Percentiles rank a stretch among this genome's conserved stretches.
Conservation (phyloP, 2,113 vertebrate species). For the Bambusicola thoracicus region DNA sequence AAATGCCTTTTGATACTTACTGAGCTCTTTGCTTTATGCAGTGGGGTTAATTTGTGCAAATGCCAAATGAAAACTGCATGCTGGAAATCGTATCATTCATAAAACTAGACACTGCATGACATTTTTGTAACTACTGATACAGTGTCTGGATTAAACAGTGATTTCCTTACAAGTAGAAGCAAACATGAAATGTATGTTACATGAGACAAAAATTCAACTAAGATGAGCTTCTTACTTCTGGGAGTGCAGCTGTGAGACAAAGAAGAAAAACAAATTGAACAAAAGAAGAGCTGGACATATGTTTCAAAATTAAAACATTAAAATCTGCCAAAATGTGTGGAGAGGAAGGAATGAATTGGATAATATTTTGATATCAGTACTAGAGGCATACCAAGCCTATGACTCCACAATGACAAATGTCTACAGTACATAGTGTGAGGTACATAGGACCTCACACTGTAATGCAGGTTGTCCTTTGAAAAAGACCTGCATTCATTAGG, state of each 20-base stretch:
- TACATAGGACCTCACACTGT: neutral
- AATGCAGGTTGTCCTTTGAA: neutral
- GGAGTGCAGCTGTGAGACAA: constrained; percentile 19
- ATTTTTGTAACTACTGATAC: neutral
- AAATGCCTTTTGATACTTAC: neutral
- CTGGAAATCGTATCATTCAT: constrained; percentile 6
- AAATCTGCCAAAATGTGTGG: neutral
- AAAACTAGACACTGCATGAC: neutral
- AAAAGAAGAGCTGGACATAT: neutral
- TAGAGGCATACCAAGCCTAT: neutral
- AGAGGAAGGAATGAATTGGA: neutral
- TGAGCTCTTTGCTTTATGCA: neutral
- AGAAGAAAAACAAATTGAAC: neutral
- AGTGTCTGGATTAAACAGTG: neutral
- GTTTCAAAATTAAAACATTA: neutral
- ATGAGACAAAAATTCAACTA: neutral
- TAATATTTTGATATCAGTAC: neutral
- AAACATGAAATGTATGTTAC: neutral
- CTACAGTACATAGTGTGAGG: neutral
- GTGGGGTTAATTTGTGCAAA: neutral
- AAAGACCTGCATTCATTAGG: neutral
- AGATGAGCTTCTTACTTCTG: neutral
- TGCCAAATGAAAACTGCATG: neutral
- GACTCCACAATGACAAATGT: neutral
- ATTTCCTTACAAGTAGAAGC: neutral